Percentiles rank a stretch among this genome's conserved stretches.
Evolutionary conservation across 2,888 invertebrate species (phyloP).

Genomic region (Syritta pipiens): DNA sequence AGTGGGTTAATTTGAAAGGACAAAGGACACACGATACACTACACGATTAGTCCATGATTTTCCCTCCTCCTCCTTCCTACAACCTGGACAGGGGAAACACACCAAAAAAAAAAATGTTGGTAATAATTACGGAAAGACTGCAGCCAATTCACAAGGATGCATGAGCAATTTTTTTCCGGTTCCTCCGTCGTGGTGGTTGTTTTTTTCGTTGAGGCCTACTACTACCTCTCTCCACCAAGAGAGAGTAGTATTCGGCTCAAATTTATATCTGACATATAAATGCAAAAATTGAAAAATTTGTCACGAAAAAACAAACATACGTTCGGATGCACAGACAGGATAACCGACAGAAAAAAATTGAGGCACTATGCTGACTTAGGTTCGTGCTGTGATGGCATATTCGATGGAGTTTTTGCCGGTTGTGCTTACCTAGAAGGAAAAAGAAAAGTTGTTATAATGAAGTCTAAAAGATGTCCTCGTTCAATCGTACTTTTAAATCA

Average conservation of each 20-base stretch:
- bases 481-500: too few relatives aligned
- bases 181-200: slow-evolving; percentile 25
- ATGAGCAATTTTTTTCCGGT: slow-evolving; percentile 50
- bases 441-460: too few relatives aligned
- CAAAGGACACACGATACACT: slow-evolving; percentile 43
- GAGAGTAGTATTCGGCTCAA: slow-evolving; percentile 54
- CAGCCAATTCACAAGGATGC: slow-evolving; percentile 66
- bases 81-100: not conserved
- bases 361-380: slow-evolving; percentile 25
- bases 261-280: slow-evolving; percentile 67
- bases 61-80: not conserved
- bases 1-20: slow-evolving; percentile 66
- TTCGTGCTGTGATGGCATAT: too few relatives aligned
- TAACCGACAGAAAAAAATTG: slow-evolving; percentile 14
- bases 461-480: too few relatives aligned
- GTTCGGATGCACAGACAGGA: slow-evolving; percentile 34
- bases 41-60: slow-evolving; percentile 65
- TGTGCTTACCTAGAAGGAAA: too few relatives aligned
- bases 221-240: not conserved
- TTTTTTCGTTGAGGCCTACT: not conserved
- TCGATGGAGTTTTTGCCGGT: too few relatives aligned
- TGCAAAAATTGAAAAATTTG: slow-evolving; percentile 69
- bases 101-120: slow-evolving; percentile 23
- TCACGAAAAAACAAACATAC: slow-evolving; percentile 66
- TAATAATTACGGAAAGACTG: slow-evolving; percentile 67